These are phyloP conservation scores for Scaptomyza polygonia DNA, from an alignment of 2,888 invertebrate genomes.

Conservation along the genomic window DNA sequence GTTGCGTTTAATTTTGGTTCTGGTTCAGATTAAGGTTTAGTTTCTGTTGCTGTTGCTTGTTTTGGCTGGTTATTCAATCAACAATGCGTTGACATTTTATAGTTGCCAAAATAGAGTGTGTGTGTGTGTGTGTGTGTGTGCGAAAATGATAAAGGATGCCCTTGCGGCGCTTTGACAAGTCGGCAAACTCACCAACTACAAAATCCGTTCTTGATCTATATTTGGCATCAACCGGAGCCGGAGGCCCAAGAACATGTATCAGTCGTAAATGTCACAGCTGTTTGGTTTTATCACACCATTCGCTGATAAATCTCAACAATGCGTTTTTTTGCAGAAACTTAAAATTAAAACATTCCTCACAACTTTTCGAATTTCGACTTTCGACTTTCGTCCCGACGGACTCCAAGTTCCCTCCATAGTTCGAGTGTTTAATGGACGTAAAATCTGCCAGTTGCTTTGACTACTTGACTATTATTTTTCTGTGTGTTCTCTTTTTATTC, in stretches of 20 bases:
- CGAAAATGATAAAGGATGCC: conserved; percentile 68
- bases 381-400: conserved; percentile 22
- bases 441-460: conserved; percentile 21
- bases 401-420: conserved; percentile 4
- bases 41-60: not conserved
- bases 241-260: conserved; percentile 57
- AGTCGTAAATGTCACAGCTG: conserved; percentile 44
- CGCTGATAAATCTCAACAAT: conserved; percentile 43
- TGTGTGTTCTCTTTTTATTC: too few species aligned
- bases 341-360: conserved; percentile 76
- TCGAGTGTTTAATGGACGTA: not conserved
- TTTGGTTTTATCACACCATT: conserved; percentile 37
- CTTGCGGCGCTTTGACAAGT: conserved; percentile 16
- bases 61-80: conserved; percentile 62
- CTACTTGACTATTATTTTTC: conserved; percentile 12
- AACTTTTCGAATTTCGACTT: conserved; percentile 31
- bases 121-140: conserved; percentile 29
- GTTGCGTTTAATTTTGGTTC: not conserved
- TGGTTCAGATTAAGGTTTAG: conserved; percentile 9
- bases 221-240: conserved; percentile 18
- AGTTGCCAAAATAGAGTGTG: not conserved
- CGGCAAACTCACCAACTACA: conserved; percentile 18
- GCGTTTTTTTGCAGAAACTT: conserved; percentile 47
- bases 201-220: conserved; percentile 39
- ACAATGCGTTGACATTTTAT: conserved; percentile 55